Percentiles rank a stretch among this genome's conserved stretches.
Conservation (phyloP, 2,888 invertebrate genomes). For the Drosophila ezoana region DNA sequence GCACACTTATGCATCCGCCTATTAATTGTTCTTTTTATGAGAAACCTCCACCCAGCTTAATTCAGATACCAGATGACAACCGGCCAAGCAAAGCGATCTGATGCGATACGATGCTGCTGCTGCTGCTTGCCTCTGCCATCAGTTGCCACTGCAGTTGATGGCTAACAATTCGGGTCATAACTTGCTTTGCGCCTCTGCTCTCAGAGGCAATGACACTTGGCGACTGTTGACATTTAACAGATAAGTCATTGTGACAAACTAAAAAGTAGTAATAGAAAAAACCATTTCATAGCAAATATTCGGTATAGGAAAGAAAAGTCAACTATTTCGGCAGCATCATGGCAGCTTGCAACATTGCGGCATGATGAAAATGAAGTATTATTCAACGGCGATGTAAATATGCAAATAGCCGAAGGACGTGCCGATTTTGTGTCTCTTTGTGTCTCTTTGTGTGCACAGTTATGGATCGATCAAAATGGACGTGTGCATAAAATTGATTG, state of each 20-base stretch:
- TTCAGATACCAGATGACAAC: conserved; percentile 23
- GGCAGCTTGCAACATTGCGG: conserved; percentile 21
- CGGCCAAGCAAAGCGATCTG: conserved; percentile 13
- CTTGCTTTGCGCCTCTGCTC: conserved; percentile 62
- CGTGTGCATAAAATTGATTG: conserved; percentile 53
- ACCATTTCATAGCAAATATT: conserved; percentile 35
- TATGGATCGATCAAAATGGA: conserved; percentile 18
- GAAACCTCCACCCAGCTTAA: conserved; percentile 46
- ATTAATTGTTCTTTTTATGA: conserved; percentile 67
- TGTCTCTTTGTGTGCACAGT: not conserved
- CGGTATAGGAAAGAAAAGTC: conserved; percentile 39
- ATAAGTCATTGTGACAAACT: conserved; percentile 71
- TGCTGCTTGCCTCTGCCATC: too few relatives aligned
- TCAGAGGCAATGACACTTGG: conserved; percentile 72
- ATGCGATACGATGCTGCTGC: conserved; percentile 14
- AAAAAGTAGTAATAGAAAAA: conserved; percentile 23
- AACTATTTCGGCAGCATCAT: conserved; percentile 36
- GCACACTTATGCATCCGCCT: conserved; percentile 41
- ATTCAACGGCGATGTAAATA: conserved; percentile 42
- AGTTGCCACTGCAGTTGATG: conserved; percentile 19
- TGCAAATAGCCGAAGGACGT: conserved; percentile 56
- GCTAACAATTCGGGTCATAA: conserved; percentile 72
- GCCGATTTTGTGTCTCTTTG: not conserved
- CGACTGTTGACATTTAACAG: conserved; percentile 70
- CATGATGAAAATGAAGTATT: conserved; percentile 33